Evolutionary conservation across 2,888 invertebrate species (phyloP).

Genomic region (Malachius bipustulatus): DNA sequence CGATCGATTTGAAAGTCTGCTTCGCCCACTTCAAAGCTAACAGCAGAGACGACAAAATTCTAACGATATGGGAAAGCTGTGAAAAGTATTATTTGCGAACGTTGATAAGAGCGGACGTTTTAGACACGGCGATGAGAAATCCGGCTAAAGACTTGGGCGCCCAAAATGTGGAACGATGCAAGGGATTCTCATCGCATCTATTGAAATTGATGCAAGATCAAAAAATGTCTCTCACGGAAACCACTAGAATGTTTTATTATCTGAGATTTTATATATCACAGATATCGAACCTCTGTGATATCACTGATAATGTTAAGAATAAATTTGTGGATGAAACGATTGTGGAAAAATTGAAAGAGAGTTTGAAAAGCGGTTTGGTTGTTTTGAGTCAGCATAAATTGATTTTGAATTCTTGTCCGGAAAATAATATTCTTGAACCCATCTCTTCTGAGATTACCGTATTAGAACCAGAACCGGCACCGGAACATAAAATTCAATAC

Average conservation of each 20-base stretch:
- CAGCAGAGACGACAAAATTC: slow-evolving; percentile 36
- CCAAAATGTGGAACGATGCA: slow-evolving; percentile 71
- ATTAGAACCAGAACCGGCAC: slow-evolving; percentile 23
- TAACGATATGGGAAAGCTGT: slow-evolving; percentile 58
- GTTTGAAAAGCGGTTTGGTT: slow-evolving; percentile 41
- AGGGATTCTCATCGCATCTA: slow-evolving; percentile 73
- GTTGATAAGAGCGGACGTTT: slow-evolving; percentile 52
- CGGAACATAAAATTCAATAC: slow-evolving; percentile 23
- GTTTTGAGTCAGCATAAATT: slow-evolving; percentile 57
- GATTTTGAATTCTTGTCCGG: slow-evolving; percentile 52
- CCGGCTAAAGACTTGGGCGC: slow-evolving; percentile 70
- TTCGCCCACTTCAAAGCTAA: slow-evolving; percentile 41
- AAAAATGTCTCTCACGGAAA: slow-evolving; percentile 48
- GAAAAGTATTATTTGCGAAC: slow-evolving; percentile 64
- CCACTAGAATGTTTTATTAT: slow-evolving; percentile 45
- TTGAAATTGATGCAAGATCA: slow-evolving; percentile 56
- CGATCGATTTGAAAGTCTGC: slow-evolving; percentile 53
- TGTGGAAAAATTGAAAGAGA: slow-evolving; percentile 37
- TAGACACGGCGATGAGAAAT: slow-evolving; percentile 48
- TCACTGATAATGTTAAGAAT: too few relatives aligned
- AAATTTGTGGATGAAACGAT: slow-evolving; percentile 23
- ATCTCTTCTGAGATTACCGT: slow-evolving; percentile 25
- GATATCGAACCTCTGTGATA: slow-evolving; percentile 27
- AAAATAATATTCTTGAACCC: slow-evolving; percentile 26
- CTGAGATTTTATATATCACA: slow-evolving; percentile 42